Evolutionary conservation across 2,888 invertebrate species (phyloP).

Genomic region (Galerucella pusilla): DNA sequence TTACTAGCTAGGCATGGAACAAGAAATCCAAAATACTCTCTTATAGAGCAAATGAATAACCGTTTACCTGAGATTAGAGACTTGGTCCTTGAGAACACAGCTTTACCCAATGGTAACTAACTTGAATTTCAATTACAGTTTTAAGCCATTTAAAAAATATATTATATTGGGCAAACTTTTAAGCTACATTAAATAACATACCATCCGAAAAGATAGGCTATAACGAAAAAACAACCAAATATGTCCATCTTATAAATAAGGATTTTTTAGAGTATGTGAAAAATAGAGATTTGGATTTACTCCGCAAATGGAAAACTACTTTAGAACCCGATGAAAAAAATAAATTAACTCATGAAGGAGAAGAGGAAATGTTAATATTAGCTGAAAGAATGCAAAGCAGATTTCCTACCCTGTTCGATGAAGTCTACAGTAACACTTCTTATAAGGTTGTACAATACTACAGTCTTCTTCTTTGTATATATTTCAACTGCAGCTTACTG

Average conservation of each 20-base stretch:
- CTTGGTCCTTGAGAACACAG: conserved; percentile 68
- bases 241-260: background rate
- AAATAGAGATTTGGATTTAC: conserved; percentile 54
- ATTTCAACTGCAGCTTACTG: background rate
- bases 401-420: conserved; percentile 74
- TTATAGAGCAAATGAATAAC: conserved; percentile 68
- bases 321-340: conserved; percentile 70
- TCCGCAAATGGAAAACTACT: conserved; percentile 70
- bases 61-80: conserved; percentile 68
- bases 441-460: conserved; percentile 61
- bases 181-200: too few species aligned
- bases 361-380: conserved; percentile 78
- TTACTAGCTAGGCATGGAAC: conserved; percentile 82
- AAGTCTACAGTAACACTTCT: conserved; percentile 71
- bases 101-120: conserved; percentile 65
- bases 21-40: conserved; percentile 74
- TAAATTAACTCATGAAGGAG: conserved; percentile 77
- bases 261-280: conserved; percentile 49
- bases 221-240: background rate
- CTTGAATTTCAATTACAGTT: background rate
- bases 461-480: background rate
- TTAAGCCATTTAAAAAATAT: too few species aligned
- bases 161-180: too few species aligned
- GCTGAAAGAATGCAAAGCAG: conserved; percentile 80
- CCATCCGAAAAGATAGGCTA: background rate